Conservation (phyloP, 2,888 invertebrate species). For the Pharmacophagus antenor region DNA sequence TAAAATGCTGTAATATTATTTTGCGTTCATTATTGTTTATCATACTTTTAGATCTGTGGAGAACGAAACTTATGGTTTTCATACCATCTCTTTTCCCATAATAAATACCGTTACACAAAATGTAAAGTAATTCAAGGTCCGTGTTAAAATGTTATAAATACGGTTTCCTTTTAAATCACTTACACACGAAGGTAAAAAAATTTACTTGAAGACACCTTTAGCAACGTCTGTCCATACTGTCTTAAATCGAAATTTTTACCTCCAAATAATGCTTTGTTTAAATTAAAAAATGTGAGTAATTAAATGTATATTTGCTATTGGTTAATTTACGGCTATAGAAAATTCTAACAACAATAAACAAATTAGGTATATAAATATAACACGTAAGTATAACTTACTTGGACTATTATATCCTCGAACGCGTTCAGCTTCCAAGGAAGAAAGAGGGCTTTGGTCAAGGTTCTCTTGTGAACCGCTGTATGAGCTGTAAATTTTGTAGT, state of each 20-base stretch:
- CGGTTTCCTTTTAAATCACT: not conserved
- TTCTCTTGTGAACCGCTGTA: conserved; percentile 72
- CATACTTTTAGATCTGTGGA: too few relatives aligned
- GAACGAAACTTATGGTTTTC: too few relatives aligned
- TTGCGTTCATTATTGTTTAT: not conserved
- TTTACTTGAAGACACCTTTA: not conserved
- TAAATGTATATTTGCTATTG: too few relatives aligned
- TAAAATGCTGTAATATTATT: not conserved
- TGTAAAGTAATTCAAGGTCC: not conserved
- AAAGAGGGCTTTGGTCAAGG: conserved; percentile 64
- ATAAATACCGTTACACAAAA: too few relatives aligned
- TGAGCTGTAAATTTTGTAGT: conserved; percentile 73
- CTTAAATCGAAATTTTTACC: not conserved
- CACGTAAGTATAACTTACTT: conserved; percentile 47
- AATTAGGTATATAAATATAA: too few relatives aligned
- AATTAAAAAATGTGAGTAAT: too few relatives aligned
- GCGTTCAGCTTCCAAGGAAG: conserved; percentile 66
- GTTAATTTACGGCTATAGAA: too few relatives aligned
- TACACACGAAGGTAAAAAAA: not conserved
- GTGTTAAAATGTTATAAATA: not conserved
- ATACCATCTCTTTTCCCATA: too few relatives aligned
- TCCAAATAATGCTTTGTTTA: not conserved
- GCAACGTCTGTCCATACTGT: too few relatives aligned
- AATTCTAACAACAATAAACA: too few relatives aligned
- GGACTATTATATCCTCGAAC: conserved; percentile 69